Evolutionary conservation across 37 sponge, comb jelly and placozoan genomes (phyloP), one percentile per base, ranked within the genome.

Genomic region (Mnemiopsis leidyi): DNA sequence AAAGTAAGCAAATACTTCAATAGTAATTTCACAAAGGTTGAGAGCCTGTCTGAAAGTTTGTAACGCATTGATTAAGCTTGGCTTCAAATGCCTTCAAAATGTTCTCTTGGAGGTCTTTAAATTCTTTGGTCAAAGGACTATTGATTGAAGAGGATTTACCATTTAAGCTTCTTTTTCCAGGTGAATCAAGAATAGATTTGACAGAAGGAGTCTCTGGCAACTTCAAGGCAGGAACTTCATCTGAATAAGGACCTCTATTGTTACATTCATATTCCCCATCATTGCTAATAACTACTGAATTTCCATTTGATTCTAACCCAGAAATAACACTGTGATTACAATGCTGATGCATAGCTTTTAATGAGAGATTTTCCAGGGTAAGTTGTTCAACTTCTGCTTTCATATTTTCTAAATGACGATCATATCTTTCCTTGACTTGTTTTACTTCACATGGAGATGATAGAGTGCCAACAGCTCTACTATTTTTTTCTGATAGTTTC

Each of bases 301-400:
- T 29, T 23, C 26, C 26, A 71, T 71, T 23, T 9, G 68, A 61
- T 7, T 71, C 73, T n/a, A 71, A n/a, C 23, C 7, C 73, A 29
- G 73, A 71, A 23, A 71, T 23, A 71, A 29, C 73, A 71, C 26
- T 18, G 26, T 71, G 73, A 71, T 18, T 71, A 30, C 73, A 5
- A 23, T 71, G 25, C 38, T 79, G 82, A 35, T 79, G 82, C 9
- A 13, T 35, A 28, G 23, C 37, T 23, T 79, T 79, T 0, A 79
- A 38, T 5, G 82, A 79, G 5, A 79, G 13, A 79, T 79, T 79
- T 7, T 9, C 82, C 18, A 79, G 18, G 16, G 16, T 9, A 31
- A 79, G 38, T 38, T 79, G 82, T 23, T 79, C 82, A 31, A 79
- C 37, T 26, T 79, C 82, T 36, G 82, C 82, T 29, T 79, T 79